Evolutionary conservation across 2,888 invertebrate genomes (phyloP), one percentile per base, ranked within the genome.

Genomic region (Tyria jacobaeae): DNA sequence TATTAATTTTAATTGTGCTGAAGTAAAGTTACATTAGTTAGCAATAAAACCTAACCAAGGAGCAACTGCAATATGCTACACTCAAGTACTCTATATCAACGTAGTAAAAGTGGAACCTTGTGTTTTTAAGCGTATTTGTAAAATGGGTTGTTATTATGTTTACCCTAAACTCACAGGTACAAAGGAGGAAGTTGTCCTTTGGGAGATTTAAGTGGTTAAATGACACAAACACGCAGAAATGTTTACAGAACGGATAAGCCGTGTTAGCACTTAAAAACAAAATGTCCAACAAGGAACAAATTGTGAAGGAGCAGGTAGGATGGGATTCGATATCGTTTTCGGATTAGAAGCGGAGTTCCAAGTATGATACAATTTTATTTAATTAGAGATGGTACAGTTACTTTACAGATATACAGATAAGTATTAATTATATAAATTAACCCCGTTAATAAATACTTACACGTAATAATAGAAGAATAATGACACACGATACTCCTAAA

Each of bases 401-500:
- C 0, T 3, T 4, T 15, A 9, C n/a, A n/a, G 6, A n/a, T 39
- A 2, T n/a, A 41, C 27, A 15, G 27, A 27, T 54, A n/a, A n/a
- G n/a, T n/a, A n/a, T 25, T 53, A 53, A 39, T n/a, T 17, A 27
- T 31, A 41, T 21, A 54, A 44, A 3, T 21, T 21, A 39, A 27
- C n/a, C 14, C 9, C 21, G 14, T 47, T 57, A 37, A 49, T 24
- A 10, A 59, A 68, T 71, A 93, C 95, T 95, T 92, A 98, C 98
- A 88, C 97, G 94, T 86, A 98, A 94, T 25, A 96, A 78, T 66
- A 98, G 94, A 44, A 98, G 92, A 68, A 97, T 89, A 5, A 95
- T 84, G 61, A 98, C 97, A 78, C 97, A 97, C 7, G 93, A 86
- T 37, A 97, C 75, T 12, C 98, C 98, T 79, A 98, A 92, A 2